phyloP scores from a whole-genome alignment of 2,888 invertebrate genomes.

The Venusia cambrica region DNA sequence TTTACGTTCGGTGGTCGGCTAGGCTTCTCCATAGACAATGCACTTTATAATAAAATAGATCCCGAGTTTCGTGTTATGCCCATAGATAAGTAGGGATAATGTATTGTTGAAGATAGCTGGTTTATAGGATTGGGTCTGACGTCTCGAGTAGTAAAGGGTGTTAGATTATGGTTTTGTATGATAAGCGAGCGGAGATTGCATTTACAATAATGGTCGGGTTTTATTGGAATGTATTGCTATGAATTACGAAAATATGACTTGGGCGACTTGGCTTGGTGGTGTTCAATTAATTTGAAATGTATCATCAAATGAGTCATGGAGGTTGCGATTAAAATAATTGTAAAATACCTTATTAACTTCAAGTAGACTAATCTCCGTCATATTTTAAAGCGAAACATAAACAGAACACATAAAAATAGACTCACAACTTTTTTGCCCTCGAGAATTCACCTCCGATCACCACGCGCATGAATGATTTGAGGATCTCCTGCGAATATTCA shows the following conservation, averaged over 20 bases:
- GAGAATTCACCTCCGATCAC: too few relatives aligned
- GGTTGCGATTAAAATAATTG: too few relatives aligned
- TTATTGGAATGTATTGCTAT: conserved; percentile 40
- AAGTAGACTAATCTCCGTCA: too few relatives aligned
- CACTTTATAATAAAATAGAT: conserved; percentile 80
- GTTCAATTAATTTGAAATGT: conserved; percentile 15
- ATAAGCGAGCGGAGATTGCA: conserved; percentile 58
- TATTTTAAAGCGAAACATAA: too few relatives aligned
- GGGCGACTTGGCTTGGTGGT: conserved; percentile 25
- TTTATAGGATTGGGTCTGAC: conserved; percentile 73
- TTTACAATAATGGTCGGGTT: conserved; percentile 53
- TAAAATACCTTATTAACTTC: too few relatives aligned
- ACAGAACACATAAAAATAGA: too few relatives aligned
- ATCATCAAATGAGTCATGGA: background rate
- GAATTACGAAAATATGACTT: conserved; percentile 38
- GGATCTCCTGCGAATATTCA: too few relatives aligned
- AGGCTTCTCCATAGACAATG: conserved; percentile 74
- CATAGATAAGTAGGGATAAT: conserved; percentile 75
- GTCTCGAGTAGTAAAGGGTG: conserved; percentile 72
- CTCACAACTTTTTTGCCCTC: too few relatives aligned
- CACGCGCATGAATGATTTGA: too few relatives aligned
- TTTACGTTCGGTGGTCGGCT: conserved; percentile 74
- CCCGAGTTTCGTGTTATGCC: conserved; percentile 71
- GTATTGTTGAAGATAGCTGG: conserved; percentile 73
- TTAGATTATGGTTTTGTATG: conserved; percentile 62